phyloP scores from a whole-genome alignment of 2,113 vertebrate genomes.

The Aleadryas rufinucha region DNA sequence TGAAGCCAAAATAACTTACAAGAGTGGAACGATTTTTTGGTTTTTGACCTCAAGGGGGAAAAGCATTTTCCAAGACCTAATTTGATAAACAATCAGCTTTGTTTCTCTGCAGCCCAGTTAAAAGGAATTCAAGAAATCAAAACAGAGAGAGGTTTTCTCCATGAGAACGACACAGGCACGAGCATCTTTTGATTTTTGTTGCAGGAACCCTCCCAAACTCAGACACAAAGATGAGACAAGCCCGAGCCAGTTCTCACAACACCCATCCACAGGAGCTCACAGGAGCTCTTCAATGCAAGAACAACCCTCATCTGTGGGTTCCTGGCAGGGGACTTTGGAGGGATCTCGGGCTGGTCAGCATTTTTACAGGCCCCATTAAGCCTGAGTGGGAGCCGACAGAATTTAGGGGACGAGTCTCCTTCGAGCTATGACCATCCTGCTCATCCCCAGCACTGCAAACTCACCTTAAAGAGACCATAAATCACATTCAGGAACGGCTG shows the following conservation, averaged over 20 bases:
- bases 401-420: background rate
- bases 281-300: background rate
- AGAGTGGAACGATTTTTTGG: background rate
- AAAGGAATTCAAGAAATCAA: constrained; percentile 61
- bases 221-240: background rate
- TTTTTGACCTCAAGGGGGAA: constrained; percentile 35
- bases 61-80: constrained; percentile 57
- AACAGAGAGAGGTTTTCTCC: constrained; percentile 35
- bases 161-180: background rate
- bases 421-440: background rate
- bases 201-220: background rate
- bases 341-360: background rate
- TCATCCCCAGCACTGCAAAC: background rate
- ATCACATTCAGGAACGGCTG: background rate
- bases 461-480: background rate
- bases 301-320: background rate
- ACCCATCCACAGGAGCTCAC: background rate
- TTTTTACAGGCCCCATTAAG: background rate
- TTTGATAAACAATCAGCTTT: constrained; percentile 69
- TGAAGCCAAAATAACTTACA: constrained; percentile 18
- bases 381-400: background rate
- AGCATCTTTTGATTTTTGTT: background rate
- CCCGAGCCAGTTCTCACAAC: background rate
- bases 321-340: background rate
- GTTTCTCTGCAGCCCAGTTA: constrained; percentile 28